phyloP scores from a whole-genome alignment of 1,140 invertebrate genomes.

The Muscidifurax raptorellus region DNA sequence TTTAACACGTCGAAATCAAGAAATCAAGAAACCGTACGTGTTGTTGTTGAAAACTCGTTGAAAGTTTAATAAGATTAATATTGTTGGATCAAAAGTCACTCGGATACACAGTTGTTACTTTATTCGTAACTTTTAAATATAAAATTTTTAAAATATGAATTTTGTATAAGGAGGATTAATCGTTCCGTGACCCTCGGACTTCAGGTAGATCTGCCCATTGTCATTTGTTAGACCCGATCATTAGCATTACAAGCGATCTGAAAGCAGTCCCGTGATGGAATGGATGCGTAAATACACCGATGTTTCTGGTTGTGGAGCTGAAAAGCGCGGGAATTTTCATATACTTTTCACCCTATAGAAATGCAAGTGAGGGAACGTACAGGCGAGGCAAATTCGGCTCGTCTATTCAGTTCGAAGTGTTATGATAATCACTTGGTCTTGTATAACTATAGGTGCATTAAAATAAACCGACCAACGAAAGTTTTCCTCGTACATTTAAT shows the following conservation, averaged over 20 bases:
- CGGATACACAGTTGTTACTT: too few relatives aligned
- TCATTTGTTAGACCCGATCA: background rate
- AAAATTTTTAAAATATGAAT: background rate
- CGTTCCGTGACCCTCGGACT: background rate
- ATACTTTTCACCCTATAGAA: background rate
- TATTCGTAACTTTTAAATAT: too few relatives aligned
- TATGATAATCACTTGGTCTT: background rate
- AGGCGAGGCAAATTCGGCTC: constrained; percentile 4
- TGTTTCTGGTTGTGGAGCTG: background rate
- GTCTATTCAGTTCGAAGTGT: background rate
- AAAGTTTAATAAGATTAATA: too few relatives aligned
- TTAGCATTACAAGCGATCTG: constrained; percentile 40
- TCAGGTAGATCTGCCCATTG: background rate
- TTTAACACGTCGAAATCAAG: background rate
- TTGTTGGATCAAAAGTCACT: too few relatives aligned
- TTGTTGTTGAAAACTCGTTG: background rate
- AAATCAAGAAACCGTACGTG: background rate
- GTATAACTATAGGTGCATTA: too few relatives aligned
- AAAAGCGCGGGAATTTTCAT: background rate
- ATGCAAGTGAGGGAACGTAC: background rate
- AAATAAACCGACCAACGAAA: too few relatives aligned
- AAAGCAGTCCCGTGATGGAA: background rate
- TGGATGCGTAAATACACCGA: constrained; percentile 5
- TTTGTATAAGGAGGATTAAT: background rate
- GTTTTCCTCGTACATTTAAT: background rate